Conservation (phyloP, 2,113 vertebrate species). For the Saiga tatarica region DNA sequence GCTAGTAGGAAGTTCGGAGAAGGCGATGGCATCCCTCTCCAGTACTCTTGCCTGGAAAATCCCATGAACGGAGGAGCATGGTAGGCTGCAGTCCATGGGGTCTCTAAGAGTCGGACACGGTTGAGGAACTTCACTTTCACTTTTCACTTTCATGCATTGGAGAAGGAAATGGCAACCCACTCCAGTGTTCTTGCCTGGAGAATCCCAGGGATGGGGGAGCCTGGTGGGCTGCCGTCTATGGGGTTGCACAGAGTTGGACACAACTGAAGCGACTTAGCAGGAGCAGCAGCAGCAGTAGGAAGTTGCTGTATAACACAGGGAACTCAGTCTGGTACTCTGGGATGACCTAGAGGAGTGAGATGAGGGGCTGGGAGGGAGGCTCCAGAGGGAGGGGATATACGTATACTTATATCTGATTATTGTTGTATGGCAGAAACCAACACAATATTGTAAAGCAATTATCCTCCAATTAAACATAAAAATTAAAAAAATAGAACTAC, state of each 20-base stretch:
- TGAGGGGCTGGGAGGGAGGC: background rate
- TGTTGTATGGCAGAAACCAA: background rate
- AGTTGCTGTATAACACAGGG: background rate
- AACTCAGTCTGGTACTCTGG: background rate
- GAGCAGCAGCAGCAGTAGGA: background rate
- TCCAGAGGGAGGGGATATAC: background rate
- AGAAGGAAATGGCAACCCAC: too few relatives aligned
- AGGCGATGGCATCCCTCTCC: too few relatives aligned
- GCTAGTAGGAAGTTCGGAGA: background rate
- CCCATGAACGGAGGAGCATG: too few relatives aligned
- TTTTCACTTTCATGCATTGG: too few relatives aligned
- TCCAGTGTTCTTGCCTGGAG: too few relatives aligned
- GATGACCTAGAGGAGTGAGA: background rate
- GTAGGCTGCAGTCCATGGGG: too few relatives aligned
- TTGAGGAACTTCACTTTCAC: too few relatives aligned
- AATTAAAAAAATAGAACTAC: background rate
- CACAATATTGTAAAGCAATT: background rate
- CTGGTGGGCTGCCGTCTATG: too few relatives aligned
- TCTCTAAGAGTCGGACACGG: rapidly evolving
- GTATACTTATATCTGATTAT: background rate
- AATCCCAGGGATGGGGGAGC: too few relatives aligned
- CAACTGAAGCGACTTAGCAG: too few relatives aligned
- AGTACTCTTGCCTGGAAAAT: too few relatives aligned
- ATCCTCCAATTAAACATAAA: background rate
- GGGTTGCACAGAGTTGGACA: too few relatives aligned